Percentiles rank a stretch among this genome's conserved stretches.
Evolutionary conservation across 2,888 invertebrate genomes (phyloP).

Genomic region (Parnassius orleans): DNA sequence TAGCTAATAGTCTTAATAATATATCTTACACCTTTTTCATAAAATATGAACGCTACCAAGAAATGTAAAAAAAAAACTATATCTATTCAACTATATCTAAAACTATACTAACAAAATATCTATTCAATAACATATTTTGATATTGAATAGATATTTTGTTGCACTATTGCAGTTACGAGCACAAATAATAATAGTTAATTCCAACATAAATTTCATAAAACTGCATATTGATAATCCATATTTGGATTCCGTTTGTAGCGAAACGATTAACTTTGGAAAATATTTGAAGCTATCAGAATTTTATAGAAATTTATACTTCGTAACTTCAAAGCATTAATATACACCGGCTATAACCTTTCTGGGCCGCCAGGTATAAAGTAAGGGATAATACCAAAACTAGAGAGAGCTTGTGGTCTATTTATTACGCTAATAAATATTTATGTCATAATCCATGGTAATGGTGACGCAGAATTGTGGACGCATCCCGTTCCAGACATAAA

Average conservation of each 20-base stretch:
- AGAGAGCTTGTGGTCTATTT: constrained; percentile 52
- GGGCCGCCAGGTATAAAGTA: constrained; percentile 45
- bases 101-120: too few species aligned
- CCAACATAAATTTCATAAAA: constrained; percentile 12
- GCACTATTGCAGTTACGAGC: too few species aligned
- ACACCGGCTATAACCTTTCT: constrained; percentile 42
- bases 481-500: constrained; percentile 33
- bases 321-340: constrained; percentile 40
- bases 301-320: constrained; percentile 32
- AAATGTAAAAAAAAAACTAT: too few species aligned
- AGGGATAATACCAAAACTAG: constrained; percentile 48
- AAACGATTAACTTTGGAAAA: constrained; percentile 25
- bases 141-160: too few species aligned
- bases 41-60: too few species aligned
- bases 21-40: too few species aligned
- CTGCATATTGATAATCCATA: constrained; percentile 18
- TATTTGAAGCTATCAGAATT: constrained; percentile 32
- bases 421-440: constrained; percentile 64
- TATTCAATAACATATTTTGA: too few species aligned
- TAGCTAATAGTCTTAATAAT: too few species aligned
- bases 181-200: constrained; percentile 4
- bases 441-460: constrained; percentile 65
- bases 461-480: constrained; percentile 42
- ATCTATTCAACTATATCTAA: too few species aligned
- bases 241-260: constrained; percentile 13